Evolutionary conservation across 1,140 invertebrate species (phyloP).

Genomic region (Drosophila rhopaloa): DNA sequence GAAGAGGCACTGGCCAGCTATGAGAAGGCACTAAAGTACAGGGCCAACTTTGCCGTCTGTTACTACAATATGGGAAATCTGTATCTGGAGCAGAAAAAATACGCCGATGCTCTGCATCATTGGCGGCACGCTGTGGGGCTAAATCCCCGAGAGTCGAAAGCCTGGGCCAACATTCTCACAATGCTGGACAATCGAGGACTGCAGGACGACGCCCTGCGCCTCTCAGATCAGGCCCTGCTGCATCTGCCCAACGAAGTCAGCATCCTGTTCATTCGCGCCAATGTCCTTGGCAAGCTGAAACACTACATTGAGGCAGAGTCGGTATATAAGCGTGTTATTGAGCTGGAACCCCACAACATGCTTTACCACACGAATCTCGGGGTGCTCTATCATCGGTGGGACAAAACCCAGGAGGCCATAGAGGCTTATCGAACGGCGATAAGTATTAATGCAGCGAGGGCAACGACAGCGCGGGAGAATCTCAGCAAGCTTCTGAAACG

Average conservation of each 20-base stretch:
- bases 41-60: constrained; percentile 95
- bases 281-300: constrained; percentile 93
- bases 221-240: constrained; percentile 89
- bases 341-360: constrained; percentile 88
- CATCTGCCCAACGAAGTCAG: constrained; percentile 89
- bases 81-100: constrained; percentile 86
- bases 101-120: constrained; percentile 87
- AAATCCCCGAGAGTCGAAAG: constrained; percentile 91
- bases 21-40: constrained; percentile 89
- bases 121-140: constrained; percentile 93
- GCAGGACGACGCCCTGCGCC: constrained; percentile 88
- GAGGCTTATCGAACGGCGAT: constrained; percentile 90
- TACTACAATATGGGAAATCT: constrained; percentile 97
- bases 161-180: constrained; percentile 96
- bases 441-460: constrained; percentile 50
- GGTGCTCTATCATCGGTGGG: constrained; percentile 97
- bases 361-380: constrained; percentile 94
- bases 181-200: constrained; percentile 93
- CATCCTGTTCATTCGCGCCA: constrained; percentile 94
- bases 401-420: constrained; percentile 90
- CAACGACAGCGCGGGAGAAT: constrained; percentile 72
- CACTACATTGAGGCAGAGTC: constrained; percentile 91
- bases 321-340: constrained; percentile 91
- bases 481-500: constrained; percentile 66
- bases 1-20: constrained; percentile 92